Base-by-base conservation (phyloP, 1,140 invertebrate genomes). In the Drosophila guanche region DNA sequence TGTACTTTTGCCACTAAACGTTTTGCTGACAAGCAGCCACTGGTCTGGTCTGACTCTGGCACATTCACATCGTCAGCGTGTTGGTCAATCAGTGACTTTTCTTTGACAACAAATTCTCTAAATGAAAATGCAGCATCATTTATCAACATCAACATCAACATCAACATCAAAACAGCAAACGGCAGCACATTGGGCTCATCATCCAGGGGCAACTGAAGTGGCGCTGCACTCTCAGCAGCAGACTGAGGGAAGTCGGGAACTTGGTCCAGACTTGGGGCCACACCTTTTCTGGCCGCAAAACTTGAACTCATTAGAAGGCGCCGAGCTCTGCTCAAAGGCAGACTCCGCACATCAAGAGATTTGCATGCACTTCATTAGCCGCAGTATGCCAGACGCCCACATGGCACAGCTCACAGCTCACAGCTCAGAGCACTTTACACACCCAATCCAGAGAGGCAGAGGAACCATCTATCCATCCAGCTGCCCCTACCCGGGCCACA, bases 101-200 rank as follows among this genome's bases (percentile, higher is more conserved):
- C 81, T 88, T 86, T 78, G 60, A 68, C 81, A 88, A 77, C 81
- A 86, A 86, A 86, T 86, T 88, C 71, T 71, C 74, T 65, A 86
- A 86, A 88, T 88, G 83, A 88, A 86, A 86, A 88, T 88, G 83
- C 83, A 81, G 74, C 81, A 88, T 86, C 83, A 86, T 88, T 86
- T 88, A 88, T 86, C 83, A 86, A 83, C 78, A 86, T 86, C 83
- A 85, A 85, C 78, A 86, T 86, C 83, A 85, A 85, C n/a, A 88
- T 86, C 83, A 86, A 83, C 78, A 86, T 86, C 83, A 85, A 85
- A 74, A 76, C 52, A 53, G 80, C 81, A 76, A 84, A 85, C 67
- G 76, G 80, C 80, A 85, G 80, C 80, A 79, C 76, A 79, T 76
- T 72, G 79, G 75, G 65, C 51, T 22, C 76, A 71, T 67, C 61